phyloP scores from a whole-genome alignment of 2,113 vertebrate species.

The Carassius gibelio region DNA sequence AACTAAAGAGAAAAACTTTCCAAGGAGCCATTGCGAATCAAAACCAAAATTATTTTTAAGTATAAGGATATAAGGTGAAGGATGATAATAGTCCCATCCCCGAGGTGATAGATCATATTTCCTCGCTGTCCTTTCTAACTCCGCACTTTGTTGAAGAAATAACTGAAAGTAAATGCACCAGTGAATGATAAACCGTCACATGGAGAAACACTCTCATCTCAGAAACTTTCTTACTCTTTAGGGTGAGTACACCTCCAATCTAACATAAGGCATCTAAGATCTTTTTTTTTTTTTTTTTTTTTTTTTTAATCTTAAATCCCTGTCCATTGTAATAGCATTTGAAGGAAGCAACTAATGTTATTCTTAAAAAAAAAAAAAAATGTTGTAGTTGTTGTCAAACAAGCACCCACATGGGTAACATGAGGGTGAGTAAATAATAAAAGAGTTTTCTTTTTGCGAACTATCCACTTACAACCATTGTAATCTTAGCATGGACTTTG shows the following conservation, averaged over 20 bases:
- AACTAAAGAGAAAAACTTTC: background rate
- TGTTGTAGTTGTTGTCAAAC: background rate
- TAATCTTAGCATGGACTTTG: background rate
- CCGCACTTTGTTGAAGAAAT: background rate
- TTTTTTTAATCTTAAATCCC: background rate
- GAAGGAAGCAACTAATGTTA: background rate
- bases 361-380: background rate
- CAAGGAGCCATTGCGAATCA: conserved; percentile 9
- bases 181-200: conserved; percentile 7
- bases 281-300: background rate
- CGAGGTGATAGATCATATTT: conserved; percentile 16
- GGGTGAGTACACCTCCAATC: background rate
- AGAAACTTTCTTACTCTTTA: background rate
- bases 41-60: conserved; percentile 13
- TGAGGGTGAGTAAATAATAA: background rate
- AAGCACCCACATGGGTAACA: background rate
- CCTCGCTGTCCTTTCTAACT: background rate
- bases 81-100: conserved; percentile 6
- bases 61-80: background rate
- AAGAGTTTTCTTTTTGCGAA: background rate
- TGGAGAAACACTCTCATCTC: background rate
- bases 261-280: background rate
- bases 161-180: background rate
- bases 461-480: background rate
- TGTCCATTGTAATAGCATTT: background rate